Percentiles rank a stretch among this genome's conserved stretches.
Evolutionary conservation across 2,797 vertebrate genomes (phyloP).

Genomic region (Aeoliscus strigatus): DNA sequence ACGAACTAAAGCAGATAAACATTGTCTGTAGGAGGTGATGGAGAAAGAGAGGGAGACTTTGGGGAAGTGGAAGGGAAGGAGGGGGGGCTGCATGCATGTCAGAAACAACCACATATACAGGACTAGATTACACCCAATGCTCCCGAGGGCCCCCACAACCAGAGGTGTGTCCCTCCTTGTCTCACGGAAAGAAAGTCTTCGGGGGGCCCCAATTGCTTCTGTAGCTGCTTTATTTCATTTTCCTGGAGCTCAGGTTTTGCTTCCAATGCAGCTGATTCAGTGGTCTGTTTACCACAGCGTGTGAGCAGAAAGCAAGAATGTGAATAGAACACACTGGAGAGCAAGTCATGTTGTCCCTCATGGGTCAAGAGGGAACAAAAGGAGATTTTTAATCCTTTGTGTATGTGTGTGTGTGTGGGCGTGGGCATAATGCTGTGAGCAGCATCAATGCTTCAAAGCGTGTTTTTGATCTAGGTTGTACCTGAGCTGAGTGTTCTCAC

Average conservation of each 20-base stretch:
- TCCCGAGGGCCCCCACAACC: conserved; percentile 44
- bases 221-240: conserved; percentile 25
- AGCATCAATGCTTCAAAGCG: conserved; percentile 28
- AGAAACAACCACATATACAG: conserved; percentile 36
- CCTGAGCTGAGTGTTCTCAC: conserved; percentile 54
- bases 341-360: conserved; percentile 43
- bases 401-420: conserved; percentile 12
- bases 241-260: conserved; percentile 18
- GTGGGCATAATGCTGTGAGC: conserved; percentile 9
- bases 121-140: conserved; percentile 49
- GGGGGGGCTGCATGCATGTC: conserved; percentile 25
- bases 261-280: conserved; percentile 23
- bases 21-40: conserved; percentile 48
- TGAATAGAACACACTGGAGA: conserved; percentile 4
- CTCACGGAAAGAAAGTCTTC: conserved; percentile 41
- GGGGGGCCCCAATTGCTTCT: conserved; percentile 12
- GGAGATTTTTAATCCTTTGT: conserved; percentile 38
- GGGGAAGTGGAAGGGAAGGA: not conserved
- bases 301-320: too few relatives aligned
- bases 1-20: conserved; percentile 41
- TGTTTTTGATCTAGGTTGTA: conserved; percentile 38
- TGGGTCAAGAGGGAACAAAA: conserved; percentile 38
- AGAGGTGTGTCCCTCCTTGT: conserved; percentile 50
- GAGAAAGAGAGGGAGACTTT: conserved; percentile 33
- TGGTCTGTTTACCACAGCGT: conserved; percentile 12